phyloP scores from a whole-genome alignment of 2,113 vertebrate genomes.

The Heterotis niloticus region DNA sequence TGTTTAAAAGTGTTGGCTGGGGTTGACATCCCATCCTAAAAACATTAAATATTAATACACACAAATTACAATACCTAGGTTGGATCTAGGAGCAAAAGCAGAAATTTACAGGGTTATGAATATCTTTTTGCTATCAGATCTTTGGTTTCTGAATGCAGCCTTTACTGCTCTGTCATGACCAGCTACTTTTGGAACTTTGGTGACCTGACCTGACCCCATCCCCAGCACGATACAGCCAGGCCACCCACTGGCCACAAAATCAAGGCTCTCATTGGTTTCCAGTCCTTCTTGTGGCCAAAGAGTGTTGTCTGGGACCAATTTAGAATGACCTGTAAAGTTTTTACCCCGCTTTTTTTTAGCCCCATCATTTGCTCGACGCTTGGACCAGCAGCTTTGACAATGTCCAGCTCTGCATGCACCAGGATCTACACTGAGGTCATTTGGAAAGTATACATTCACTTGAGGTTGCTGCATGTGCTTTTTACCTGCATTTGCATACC shows the following conservation, averaged over 20 bases:
- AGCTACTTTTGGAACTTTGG: conserved; percentile 16
- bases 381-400: background rate
- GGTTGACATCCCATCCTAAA: too few species aligned
- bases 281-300: conserved; percentile 25
- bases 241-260: conserved; percentile 38
- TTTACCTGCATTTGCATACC: conserved; percentile 35
- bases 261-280: conserved; percentile 30
- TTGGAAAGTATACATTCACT: background rate
- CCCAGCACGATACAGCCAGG: conserved; percentile 20
- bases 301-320: conserved; percentile 29
- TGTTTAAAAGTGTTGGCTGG: too few species aligned
- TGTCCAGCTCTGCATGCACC: conserved; percentile 10
- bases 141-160: conserved; percentile 23
- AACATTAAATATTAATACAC: background rate
- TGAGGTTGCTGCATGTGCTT: conserved; percentile 27
- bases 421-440: conserved; percentile 26
- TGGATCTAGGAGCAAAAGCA: background rate
- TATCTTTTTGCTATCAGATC: too few species aligned
- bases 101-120: too few species aligned
- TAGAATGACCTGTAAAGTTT: conserved; percentile 21
- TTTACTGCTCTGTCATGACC: conserved; percentile 22
- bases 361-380: conserved; percentile 5
- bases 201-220: background rate
- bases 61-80: background rate
- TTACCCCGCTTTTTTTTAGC: conserved; percentile 10